Conservation (phyloP, 2,888 invertebrate species). For the Epiblema foenella region DNA sequence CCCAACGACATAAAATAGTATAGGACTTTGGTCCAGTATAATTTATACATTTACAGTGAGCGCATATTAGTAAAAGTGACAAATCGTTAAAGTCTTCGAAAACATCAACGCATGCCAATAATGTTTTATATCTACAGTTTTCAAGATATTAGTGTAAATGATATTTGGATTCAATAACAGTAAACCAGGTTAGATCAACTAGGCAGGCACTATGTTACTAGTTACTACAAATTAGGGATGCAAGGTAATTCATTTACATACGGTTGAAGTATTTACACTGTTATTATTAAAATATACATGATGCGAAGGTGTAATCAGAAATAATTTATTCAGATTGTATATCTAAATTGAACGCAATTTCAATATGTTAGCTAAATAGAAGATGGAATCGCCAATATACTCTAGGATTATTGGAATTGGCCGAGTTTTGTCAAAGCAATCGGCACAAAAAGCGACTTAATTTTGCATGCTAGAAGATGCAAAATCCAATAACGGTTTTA, state of each 20-base stretch:
- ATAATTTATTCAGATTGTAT: neutral
- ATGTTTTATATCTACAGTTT: neutral
- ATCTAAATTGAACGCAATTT: neutral
- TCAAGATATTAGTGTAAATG: neutral
- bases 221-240: constrained; percentile 8
- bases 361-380: neutral
- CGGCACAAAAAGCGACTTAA: no score
- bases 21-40: no score
- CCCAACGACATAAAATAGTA: no score
- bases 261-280: constrained; percentile 17
- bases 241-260: constrained; percentile 1
- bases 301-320: neutral
- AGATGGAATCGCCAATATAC: neutral
- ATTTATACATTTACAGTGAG: neutral
- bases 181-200: neutral
- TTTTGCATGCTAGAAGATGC: no score
- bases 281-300: neutral
- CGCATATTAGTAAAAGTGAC: neutral
- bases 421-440: no score
- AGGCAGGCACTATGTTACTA: neutral
- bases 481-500: no score
- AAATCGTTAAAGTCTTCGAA: neutral
- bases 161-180: neutral
- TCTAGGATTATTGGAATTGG: no score
- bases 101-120: neutral